Evolutionary conservation across 2,113 vertebrate species (phyloP), one percentile per base, ranked within the genome.

Genomic region (Emberiza fucata): DNA sequence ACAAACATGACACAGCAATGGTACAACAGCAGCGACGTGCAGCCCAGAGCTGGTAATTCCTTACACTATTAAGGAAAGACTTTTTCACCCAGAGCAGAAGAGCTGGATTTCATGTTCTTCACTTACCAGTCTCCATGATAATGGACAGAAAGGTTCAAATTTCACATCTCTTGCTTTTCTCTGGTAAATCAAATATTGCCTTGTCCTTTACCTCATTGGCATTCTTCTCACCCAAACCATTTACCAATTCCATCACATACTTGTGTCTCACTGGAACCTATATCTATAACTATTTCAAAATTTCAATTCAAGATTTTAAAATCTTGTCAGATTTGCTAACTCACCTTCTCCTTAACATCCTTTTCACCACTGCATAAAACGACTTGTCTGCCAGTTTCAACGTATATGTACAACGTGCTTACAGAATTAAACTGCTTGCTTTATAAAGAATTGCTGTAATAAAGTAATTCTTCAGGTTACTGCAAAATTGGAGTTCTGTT

Each of bases 371-470:
- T 31, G 47, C 61, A 73, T 53, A n/a, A 80, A 92, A 66, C 50
- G 68, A 63, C 4, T 45, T 57, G 8, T 18, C 42, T 87, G 60
- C 31, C 69, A 57, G 28, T 33, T 90, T 59, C 29, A 79, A 18
- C 0, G 1, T 31, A 25, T 6, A 64, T 15, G 25, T 64, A 75
- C 42, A 51, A 47, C 0, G 0, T 22, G n/a, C 82, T 86, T 42
- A 70, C 37, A 78, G 25, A 79, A 63, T 42, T 45, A 10, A 83
- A 75, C 0, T 33, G 47, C 50, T 78, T 50, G 11, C 15, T 81
- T 70, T 79, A 66, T 15, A 45, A 69, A 70, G 8, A 90, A 84
- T 3, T 61, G 23, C 28, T 53, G 6, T 17, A 71, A 77, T 25
- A 31, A 79, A 77, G 18, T 35, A 47, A 40, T 45, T 82, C 50